Percentiles rank a stretch among this genome's conserved stretches.
Conservation (phyloP, 2,113 vertebrate genomes). For the Ivindomyrus marchei region DNA sequence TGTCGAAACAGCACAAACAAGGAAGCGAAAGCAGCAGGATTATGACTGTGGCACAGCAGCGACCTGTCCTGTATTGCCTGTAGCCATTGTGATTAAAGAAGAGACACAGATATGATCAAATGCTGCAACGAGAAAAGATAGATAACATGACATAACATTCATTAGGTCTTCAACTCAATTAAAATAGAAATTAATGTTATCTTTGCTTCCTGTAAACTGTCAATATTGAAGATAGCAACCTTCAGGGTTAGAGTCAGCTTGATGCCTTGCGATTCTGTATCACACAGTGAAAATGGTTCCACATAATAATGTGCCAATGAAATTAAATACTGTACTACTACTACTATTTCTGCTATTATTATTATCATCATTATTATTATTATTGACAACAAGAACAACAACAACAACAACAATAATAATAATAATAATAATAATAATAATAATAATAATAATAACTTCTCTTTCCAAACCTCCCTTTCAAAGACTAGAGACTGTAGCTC, state of each 20-base stretch:
- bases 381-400: no score
- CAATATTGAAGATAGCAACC: constrained; percentile 41
- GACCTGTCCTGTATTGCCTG: constrained; percentile 51
- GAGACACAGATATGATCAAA: constrained; percentile 50
- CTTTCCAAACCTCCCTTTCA: not conserved
- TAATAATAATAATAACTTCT: not conserved
- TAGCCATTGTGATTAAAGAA: constrained; percentile 38
- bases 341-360: not conserved
- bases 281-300: not conserved
- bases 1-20: constrained; percentile 44
- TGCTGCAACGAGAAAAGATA: constrained; percentile 42
- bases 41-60: constrained; percentile 50
- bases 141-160: constrained; percentile 47
- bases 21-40: constrained; percentile 38
- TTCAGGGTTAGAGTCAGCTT: constrained; percentile 13
- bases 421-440: not conserved
- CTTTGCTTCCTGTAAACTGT: constrained; percentile 41
- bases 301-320: not conserved
- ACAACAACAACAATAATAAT: not conserved
- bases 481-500: not conserved
- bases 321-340: not conserved
- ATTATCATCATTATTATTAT: not conserved
- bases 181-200: constrained; percentile 50
- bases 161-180: constrained; percentile 59
- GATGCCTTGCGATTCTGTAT: not conserved